Evolutionary conservation across 2,113 vertebrate genomes (phyloP), one percentile per base, ranked within the genome.

Genomic region (Phylloscopus trochilus): DNA sequence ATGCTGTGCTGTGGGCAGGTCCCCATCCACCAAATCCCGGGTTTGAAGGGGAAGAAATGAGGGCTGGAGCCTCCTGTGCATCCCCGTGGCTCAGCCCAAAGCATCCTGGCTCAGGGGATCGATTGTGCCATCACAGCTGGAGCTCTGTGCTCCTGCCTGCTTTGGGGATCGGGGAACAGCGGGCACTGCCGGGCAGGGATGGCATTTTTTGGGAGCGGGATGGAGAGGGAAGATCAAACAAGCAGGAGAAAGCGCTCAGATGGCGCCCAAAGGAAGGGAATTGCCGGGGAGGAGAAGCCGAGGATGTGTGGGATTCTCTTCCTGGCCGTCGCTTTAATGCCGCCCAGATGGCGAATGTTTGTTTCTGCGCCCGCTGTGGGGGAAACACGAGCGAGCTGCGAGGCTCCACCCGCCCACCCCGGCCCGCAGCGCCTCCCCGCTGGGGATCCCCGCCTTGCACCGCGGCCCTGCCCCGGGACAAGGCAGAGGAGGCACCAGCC

Each of bases 261-360:
- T 86, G 92, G 86, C 0, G 8, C 88, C 11, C 7, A 78, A 37
- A 70, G 76, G 92, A 89, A 90, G 68, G 92, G 85, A 86, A 90
- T 64, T 93, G 76, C 67, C 1, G 14, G 80, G 85, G 87, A 94
- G 95, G 77, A 92, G 88, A 79, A 76, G 90, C 89, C 0, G 46
- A 58, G 92, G 92, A 35, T 9, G 63, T 80, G 92, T 85, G 82
- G 89, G 92, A 79, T 88, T 59, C 90, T 94, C 67, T 93, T 93
- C 90, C 93, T 59, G 82, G 87, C 88, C 31, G 7, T 60, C 1
- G 11, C 79, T 66, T 46, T 66, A 73, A 94, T 81, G 88, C 91
- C 15, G 83, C 64, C 55, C 96, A 94, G 95, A 83, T 93, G 96
- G 95, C 30, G 72, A 92, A 83, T 93, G 92, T 93, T 95, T 88